Base-by-base conservation (phyloP, 2,797 vertebrate genomes). In the Discoglossus pictus region DNA sequence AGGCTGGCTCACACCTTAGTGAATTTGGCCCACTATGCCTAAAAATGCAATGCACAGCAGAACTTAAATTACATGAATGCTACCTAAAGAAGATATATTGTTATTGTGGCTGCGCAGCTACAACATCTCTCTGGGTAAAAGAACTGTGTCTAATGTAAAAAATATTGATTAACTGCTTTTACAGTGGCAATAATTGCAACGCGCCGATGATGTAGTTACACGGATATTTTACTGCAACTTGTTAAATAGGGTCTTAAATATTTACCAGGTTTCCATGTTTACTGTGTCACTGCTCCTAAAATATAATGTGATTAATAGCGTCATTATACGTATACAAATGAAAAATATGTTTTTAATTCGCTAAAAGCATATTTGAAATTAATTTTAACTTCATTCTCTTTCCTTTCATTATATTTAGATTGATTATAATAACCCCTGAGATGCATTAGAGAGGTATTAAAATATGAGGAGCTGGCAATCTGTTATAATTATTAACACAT, bases 371-470 rank as follows among this genome's bases (percentile, higher is more conserved):
- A 65, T 48, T 44, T 40, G 52, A 44, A 65, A 55, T 65, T 46
- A 46, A 46, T 65, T 65, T 55, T 56, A 55, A 20, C 20, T 64
- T 54, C 21, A 44, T 44, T 46, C 55, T 65, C 50, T 56, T n/a
- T 21, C 42, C 53, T 50, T 58, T 50, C 64, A 67, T 59, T 67
- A 51, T 20, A 27, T 59, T 59, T 24, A 58, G 35, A 67, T 67
- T 59, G 48, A 67, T 67, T 67, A 58, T 40, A 58, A 59, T 67
- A 50, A 48, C 23, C 44, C 12, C 25, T 18, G 21, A 24, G 51
- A 66, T 59, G 54, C 64, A 67, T 67, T 67, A 67, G 44, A 7
- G 44, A 59, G 35, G n/a, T 16, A 64, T 64, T 21, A 64, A 21
- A 44, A 64, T 64, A 64, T 64, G 43, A 53, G 42, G 17, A 23